Evolutionary conservation across 2,113 vertebrate genomes (phyloP).

Genomic region (Pitta sordida): DNA sequence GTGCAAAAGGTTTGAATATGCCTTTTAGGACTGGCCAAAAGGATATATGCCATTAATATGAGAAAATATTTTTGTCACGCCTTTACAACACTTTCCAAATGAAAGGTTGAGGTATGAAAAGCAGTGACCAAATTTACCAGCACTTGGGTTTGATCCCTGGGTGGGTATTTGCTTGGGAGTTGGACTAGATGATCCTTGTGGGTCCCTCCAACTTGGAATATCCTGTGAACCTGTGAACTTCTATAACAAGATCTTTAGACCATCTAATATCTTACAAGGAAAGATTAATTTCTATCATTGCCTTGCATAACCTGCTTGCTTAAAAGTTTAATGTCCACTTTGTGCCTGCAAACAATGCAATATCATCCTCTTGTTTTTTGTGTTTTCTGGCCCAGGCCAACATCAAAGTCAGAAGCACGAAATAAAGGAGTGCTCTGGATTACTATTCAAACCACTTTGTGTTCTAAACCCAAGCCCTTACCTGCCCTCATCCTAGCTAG

Average conservation of each 20-base stretch:
- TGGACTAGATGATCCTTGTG: no score
- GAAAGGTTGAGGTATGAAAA: background rate
- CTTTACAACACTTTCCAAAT: background rate
- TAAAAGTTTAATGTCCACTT: background rate
- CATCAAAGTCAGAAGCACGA: background rate
- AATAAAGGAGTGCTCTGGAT: background rate
- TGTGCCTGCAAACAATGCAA: background rate
- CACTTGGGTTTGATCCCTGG: no score
- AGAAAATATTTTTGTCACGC: background rate
- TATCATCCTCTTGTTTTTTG: background rate
- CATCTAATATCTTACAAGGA: background rate
- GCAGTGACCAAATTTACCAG: background rate
- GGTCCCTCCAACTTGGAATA: no score
- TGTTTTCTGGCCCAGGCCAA: background rate
- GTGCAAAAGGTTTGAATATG: background rate
- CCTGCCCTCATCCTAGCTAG: constrained; percentile 51
- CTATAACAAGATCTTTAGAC: background rate
- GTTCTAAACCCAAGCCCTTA: background rate
- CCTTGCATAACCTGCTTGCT: background rate
- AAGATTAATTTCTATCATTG: background rate
- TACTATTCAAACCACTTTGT: constrained; percentile 25
- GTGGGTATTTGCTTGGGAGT: no score
- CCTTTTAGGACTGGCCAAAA: background rate
- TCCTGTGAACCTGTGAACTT: no score
- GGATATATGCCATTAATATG: background rate